Base-by-base conservation (phyloP, 1,140 invertebrate species). In the Apis laboriosa region DNA sequence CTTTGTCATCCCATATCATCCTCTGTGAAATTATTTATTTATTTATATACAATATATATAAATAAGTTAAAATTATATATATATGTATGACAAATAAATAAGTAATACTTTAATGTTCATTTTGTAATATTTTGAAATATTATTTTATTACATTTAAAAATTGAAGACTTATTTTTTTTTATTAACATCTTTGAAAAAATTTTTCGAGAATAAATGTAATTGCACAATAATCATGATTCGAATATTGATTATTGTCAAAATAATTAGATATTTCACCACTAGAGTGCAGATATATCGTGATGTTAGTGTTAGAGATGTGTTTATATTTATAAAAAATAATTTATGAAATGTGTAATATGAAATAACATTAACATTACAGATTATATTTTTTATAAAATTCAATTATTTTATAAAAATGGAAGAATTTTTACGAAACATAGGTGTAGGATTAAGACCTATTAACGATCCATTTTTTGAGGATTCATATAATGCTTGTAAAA, bases 401-500 rank as follows among this genome's bases (percentile, higher is more conserved):
- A 2, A 24, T 13, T 17, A 51, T n/a, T n/a, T n/a, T n/a, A 24
- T 24, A 55, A 78, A 4, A 11, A 83, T 90, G 72, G 90, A 91
- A 12, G 78, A 84, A 55, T 82, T 88, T 77, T 83, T 93, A 19
- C 83, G 83, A 53, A 83, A 85, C 7, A 72, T 93, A 34, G 94
- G 94, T 53, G 77, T 93, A 11, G 94, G 94, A 9, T 77, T 84
- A 58, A 90, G 93, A 85, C n/a, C 87, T 2, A 70, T 91, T 2
- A 68, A 93, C 72, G 94, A 94, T 91, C 77, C 87, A 58, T 93
- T 94, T 77, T 94, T 94, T 51, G 43, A 91, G 1, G 88, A 93
- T 34, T 86, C 93, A 0, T 90, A 94, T 73, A 83, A 89, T 77
- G 9, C 68, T 21, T 94, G 92, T 81, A 91, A 92, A 80, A 85